phyloP scores from a whole-genome alignment of 2,113 vertebrate species.

The Apodemus speciosus region DNA sequence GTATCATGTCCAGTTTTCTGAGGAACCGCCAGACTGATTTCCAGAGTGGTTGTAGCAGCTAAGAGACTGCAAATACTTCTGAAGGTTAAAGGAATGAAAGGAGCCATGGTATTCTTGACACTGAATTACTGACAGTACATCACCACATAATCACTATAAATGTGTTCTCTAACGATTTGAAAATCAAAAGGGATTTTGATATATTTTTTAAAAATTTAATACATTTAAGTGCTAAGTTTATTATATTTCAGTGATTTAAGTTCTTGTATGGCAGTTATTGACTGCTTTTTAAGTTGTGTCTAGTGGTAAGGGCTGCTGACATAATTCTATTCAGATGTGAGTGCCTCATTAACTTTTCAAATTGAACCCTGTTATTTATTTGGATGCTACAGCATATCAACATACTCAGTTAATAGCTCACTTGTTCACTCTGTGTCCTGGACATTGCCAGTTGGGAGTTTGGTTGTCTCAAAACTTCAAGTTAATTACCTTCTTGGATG shows the following conservation, averaged over 20 bases:
- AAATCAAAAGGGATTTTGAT: background rate
- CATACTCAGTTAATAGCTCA: conserved; percentile 15
- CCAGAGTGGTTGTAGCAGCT: too few relatives aligned
- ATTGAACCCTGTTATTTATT: conserved; percentile 44
- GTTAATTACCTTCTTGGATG: background rate
- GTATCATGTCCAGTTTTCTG: too few relatives aligned
- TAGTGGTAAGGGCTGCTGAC: background rate
- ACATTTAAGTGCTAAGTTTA: conserved; percentile 12
- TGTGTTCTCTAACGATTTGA: background rate
- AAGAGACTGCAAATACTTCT: too few relatives aligned
- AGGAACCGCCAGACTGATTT: too few relatives aligned
- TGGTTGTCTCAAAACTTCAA: conserved; percentile 18
- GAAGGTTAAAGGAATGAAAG: background rate
- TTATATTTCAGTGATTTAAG: conserved; percentile 8
- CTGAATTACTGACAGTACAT: background rate
- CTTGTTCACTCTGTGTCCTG: background rate
- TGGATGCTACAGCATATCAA: background rate
- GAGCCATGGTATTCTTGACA: conserved; percentile 3
- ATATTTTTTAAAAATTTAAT: background rate
- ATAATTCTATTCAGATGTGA: conserved; percentile 22
- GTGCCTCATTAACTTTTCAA: conserved; percentile 55
- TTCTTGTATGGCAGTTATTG: conserved; percentile 27
- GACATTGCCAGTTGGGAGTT: conserved; percentile 29
- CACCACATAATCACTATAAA: background rate
- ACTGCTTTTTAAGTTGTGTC: background rate